Conservation (phyloP, 2,797 vertebrate species). For the Anabas testudineus region DNA sequence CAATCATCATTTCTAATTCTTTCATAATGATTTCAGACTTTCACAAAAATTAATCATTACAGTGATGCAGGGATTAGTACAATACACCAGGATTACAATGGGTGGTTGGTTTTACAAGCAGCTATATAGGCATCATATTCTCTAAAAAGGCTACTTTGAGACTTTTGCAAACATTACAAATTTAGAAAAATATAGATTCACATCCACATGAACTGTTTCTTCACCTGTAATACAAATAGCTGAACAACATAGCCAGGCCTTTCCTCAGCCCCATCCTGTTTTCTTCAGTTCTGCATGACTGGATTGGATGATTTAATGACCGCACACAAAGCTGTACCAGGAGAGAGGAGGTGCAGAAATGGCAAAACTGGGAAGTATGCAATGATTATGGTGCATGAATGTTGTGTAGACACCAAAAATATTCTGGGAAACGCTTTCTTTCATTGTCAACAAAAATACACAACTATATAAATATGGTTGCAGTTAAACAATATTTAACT, state of each 20-base stretch:
- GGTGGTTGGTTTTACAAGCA: slow-evolving; percentile 29
- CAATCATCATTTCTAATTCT: too few relatives aligned
- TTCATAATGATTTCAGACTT: slow-evolving; percentile 36
- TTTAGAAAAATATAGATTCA: slow-evolving; percentile 20
- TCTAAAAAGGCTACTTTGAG: slow-evolving; percentile 17
- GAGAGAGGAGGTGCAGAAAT: slow-evolving; percentile 48
- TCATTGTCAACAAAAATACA: slow-evolving; percentile 9
- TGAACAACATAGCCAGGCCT: slow-evolving; percentile 47
- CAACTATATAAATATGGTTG: not conserved
- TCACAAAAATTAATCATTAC: slow-evolving; percentile 37
- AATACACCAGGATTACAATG: slow-evolving; percentile 28
- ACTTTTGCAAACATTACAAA: slow-evolving; percentile 5
- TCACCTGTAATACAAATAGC: slow-evolving; percentile 53
- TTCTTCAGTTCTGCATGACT: slow-evolving; percentile 76
- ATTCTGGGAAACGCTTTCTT: slow-evolving; percentile 10
- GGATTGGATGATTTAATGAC: slow-evolving; percentile 82
- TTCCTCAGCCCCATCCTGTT: slow-evolving; percentile 50
- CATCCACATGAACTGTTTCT: slow-evolving; percentile 18
- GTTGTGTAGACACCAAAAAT: slow-evolving; percentile 26
- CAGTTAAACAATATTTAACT: slow-evolving; percentile 6
- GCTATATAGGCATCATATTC: slow-evolving; percentile 6
- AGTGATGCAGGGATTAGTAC: slow-evolving; percentile 28
- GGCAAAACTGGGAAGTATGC: slow-evolving; percentile 42
- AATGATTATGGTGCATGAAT: slow-evolving; percentile 36
- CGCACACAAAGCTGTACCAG: slow-evolving; percentile 67